A percentile compares a stretch with the other conserved stretches of the same genome.
Conservation (phyloP, 2,113 vertebrate species). For the Bubo blakistoni region DNA sequence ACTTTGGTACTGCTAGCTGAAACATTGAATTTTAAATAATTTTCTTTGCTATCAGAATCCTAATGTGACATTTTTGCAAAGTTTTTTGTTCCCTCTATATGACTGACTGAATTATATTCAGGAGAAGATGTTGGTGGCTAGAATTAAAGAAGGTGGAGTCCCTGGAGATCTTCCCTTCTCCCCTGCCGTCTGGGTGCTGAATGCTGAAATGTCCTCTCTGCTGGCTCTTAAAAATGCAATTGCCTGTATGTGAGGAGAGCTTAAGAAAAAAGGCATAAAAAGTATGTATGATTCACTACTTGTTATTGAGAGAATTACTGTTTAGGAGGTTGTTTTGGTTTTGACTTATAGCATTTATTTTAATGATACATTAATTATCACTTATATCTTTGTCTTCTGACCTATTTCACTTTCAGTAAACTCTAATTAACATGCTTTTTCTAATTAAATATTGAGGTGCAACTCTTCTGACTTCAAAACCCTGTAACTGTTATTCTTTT, state of each 20-base stretch:
- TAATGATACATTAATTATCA: neutral
- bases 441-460: neutral
- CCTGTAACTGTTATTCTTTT: neutral
- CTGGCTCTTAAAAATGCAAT: neutral
- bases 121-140: neutral
- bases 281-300: neutral
- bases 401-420: neutral
- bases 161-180: neutral
- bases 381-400: neutral
- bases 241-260: neutral
- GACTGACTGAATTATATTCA: neutral
- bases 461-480: neutral
- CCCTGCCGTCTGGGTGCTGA: neutral
- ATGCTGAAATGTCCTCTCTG: neutral
- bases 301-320: neutral
- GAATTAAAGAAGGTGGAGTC: neutral
- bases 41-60: neutral
- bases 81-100: neutral
- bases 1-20: neutral
- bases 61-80: neutral
- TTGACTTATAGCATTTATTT: neutral
- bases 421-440: neutral
- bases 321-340: neutral
- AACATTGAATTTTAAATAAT: neutral
- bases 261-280: neutral